Evolutionary conservation across 53 echinoderm and acorn worm species (phyloP).

Genomic region (Paracentrotus lividus): DNA sequence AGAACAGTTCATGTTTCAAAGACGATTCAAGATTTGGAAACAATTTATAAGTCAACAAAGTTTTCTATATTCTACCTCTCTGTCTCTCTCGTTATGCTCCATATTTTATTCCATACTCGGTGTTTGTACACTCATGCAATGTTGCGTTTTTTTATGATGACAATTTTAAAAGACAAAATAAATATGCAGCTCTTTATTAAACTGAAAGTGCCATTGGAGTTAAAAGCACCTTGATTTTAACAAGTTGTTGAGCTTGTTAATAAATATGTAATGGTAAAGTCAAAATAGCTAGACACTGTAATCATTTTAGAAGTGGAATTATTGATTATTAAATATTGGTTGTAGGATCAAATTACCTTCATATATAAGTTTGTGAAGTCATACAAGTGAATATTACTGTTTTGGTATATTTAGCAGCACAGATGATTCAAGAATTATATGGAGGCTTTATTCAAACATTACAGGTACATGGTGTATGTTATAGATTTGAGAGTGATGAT

Average conservation of each 20-base stretch:
- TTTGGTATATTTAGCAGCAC: not conserved
- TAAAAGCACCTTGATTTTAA: conserved; percentile 38
- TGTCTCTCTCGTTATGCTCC: not conserved
- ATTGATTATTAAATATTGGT: not conserved
- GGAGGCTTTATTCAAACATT: too few species aligned
- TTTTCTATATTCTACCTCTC: conserved; percentile 15
- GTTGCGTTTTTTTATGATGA: not conserved
- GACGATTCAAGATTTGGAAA: too few species aligned
- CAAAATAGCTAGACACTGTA: not conserved
- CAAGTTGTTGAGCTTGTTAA: not conserved
- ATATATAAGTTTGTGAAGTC: not conserved
- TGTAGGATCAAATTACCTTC: not conserved
- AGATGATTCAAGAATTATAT: not conserved
- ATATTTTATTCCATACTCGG: not conserved
- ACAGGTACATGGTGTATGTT: not conserved
- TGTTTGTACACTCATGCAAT: not conserved
- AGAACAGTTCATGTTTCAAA: too few species aligned
- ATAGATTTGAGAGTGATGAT: not conserved
- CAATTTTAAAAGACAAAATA: not conserved
- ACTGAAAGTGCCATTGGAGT: not conserved
- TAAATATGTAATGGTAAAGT: not conserved
- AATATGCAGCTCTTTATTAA: not conserved
- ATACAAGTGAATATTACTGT: not conserved
- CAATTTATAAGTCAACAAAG: not conserved
- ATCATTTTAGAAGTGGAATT: not conserved